Conservation (phyloP, 2,113 vertebrate genomes). For the Falcunculus frontatus region DNA sequence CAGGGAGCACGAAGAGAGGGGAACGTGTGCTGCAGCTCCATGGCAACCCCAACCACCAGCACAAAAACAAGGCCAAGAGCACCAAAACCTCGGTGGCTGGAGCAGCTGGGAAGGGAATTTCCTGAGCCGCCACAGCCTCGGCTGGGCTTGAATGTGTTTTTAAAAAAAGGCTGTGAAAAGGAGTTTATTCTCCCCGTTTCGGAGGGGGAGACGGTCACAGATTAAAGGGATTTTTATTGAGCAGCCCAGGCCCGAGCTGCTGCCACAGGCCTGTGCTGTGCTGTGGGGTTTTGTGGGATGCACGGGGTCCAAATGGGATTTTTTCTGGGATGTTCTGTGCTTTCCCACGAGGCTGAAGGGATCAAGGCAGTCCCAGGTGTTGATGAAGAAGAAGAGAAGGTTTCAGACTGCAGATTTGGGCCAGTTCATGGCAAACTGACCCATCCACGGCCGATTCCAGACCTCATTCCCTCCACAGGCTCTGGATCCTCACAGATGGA, state of each 20-base stretch:
- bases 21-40: not conserved
- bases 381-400: not conserved
- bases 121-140: not conserved
- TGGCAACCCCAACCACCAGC: not conserved
- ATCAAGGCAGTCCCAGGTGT: not conserved
- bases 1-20: not conserved
- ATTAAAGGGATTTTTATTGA: not conserved
- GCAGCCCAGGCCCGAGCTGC: not conserved
- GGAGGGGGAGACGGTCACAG: not conserved
- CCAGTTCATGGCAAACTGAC: not conserved
- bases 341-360: not conserved
- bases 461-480: not conserved
- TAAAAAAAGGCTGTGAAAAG: not conserved
- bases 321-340: not conserved
- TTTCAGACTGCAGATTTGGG: not conserved
- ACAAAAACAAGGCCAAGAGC: not conserved
- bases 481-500: not conserved
- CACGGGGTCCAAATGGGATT: fast-evolving
- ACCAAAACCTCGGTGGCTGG: not conserved
- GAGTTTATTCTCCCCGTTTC: not conserved
- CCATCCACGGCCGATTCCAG: not conserved
- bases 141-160: not conserved
- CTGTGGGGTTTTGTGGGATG: not conserved
- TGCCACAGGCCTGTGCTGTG: not conserved
- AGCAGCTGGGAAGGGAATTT: not conserved